Evolutionary conservation across 2,888 invertebrate genomes (phyloP).

Genomic region (Calameuta filiformis): DNA sequence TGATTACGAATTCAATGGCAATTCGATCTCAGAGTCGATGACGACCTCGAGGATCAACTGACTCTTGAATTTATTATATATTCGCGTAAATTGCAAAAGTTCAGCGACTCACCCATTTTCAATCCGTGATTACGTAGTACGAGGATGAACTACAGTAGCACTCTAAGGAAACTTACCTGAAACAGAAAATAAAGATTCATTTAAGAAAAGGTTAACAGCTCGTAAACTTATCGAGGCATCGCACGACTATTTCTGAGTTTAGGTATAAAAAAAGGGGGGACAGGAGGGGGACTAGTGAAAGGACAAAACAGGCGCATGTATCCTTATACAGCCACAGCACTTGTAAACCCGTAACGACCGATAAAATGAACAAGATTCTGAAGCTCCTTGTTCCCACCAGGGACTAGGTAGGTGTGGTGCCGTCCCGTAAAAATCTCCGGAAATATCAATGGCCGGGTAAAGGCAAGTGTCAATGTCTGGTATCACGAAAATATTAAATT

Average conservation of each 20-base stretch:
- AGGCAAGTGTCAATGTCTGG: neutral
- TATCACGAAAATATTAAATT: neutral
- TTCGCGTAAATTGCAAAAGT: neutral
- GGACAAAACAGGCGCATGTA: neutral
- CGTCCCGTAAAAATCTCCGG: neutral
- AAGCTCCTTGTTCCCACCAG: neutral
- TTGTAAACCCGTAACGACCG: neutral
- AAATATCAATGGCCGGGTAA: neutral
- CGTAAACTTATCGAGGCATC: neutral
- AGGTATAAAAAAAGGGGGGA: neutral
- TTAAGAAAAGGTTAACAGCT: neutral
- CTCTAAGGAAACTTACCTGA: constrained; percentile 31
- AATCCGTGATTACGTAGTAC: neutral
- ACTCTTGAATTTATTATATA: neutral
- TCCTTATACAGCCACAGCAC: neutral
- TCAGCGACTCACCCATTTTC: neutral
- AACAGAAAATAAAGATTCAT: constrained; percentile 21
- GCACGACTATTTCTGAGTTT: neutral
- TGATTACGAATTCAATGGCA: constrained; percentile 58
- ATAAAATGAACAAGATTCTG: neutral
- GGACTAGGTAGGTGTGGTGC: neutral
- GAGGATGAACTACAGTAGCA: neutral
- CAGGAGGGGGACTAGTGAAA: neutral
- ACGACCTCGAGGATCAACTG: neutral
- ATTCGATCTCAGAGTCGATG: constrained; percentile 15